Evolutionary conservation across 2,797 vertebrate genomes (phyloP).

Genomic region (Xiphophorus birchmanni): DNA sequence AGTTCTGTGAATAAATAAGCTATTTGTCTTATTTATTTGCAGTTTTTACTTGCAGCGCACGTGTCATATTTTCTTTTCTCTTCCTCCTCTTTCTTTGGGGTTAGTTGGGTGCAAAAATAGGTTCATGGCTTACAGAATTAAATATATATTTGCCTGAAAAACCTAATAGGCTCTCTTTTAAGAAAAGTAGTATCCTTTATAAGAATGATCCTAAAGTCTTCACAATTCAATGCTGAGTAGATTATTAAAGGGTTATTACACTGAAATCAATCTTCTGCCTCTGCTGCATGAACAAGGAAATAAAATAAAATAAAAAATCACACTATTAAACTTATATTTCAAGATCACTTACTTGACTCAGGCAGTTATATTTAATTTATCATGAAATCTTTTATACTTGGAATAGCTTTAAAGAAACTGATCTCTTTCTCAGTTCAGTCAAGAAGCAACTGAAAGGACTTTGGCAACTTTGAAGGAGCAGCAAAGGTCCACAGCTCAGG

Average conservation of each 20-base stretch:
- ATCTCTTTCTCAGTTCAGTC: no score
- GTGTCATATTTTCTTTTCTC: background rate
- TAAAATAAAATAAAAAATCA: background rate
- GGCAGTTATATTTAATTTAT: background rate
- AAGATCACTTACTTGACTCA: background rate
- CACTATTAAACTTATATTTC: background rate
- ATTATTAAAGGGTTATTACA: background rate
- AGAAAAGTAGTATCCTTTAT: no score
- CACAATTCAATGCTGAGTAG: background rate
- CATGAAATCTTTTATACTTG: background rate
- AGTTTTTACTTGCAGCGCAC: background rate
- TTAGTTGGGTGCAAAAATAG: background rate
- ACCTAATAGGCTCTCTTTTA: background rate
- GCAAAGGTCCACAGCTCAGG: background rate
- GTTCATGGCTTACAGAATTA: background rate
- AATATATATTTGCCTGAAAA: background rate
- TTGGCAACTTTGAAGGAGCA: background rate
- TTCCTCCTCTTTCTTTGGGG: background rate
- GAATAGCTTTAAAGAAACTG: no score
- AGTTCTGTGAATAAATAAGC: background rate
- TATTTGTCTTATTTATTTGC: background rate
- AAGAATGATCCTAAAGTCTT: background rate
- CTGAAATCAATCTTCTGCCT: background rate
- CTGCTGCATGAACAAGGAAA: background rate
- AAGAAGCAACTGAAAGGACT: background rate